Base-by-base conservation (phyloP, 1,140 invertebrate species). In the Zaprionus capensis region DNA sequence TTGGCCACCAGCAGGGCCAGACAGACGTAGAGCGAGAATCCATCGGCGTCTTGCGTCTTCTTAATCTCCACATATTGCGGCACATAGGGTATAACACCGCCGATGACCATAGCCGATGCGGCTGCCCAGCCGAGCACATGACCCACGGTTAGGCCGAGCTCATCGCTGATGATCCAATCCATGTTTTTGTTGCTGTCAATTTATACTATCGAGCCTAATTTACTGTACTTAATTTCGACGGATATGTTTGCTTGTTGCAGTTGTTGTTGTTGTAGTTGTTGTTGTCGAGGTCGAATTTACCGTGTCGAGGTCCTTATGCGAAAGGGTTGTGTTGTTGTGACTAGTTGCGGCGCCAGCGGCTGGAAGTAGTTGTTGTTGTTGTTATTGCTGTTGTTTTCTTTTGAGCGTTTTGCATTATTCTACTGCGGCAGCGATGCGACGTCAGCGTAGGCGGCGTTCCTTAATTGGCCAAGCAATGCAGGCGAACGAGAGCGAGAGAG, bases 11-110 rank as follows among this genome's bases (percentile, higher is more conserved):
- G 94, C 22, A 99, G 94, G 4, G 98, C 96, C 38, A 99, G 94
- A 92, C 99, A 99, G 44, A 99, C 99, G 92, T 98, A 98, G 5
- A 99, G 94, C 0, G 98, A 99, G 94, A 99, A 99, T 5, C 99
- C 99, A 85, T 98, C 97, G 20, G 98, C 96, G 94, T 99, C 98
- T 92, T 97, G 96, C 26, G 97, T 97, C 81, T 94, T 95, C 91
- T 96, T 96, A 61, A 99, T 99, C 94, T 99, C 97, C 76, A 95
- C 94, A 90, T 99, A 99, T 92, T 99, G 98, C 15, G 98, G 98
- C 78, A 99, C 96, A 82, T 97, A 98, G 58, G 94, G 97, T 53
- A 97, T 94, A 4, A 94, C 94, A 64, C 98, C 98, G 49, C 98
- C 98, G 87, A 99, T 95, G 68, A 99, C 97, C 96, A 99, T 99